Percentiles rank a stretch among this genome's conserved stretches.
These are phyloP conservation scores for Muscidifurax raptorellus DNA, from an alignment of 1,140 invertebrate genomes.

Conservation along the genomic window DNA sequence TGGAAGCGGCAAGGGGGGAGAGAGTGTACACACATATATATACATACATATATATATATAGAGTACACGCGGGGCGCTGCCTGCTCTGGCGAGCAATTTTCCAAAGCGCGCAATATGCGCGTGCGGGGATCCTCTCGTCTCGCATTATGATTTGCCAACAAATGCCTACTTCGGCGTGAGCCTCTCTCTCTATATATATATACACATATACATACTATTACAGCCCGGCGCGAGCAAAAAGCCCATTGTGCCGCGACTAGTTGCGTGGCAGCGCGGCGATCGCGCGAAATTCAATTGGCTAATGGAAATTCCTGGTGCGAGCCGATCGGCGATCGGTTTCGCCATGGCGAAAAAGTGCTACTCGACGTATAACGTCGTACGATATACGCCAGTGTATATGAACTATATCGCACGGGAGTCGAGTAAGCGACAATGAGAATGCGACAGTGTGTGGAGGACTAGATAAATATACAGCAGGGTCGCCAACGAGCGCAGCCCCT, in stretches of 20 bases:
- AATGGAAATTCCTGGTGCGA: conserved; percentile 35
- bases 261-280: background rate
- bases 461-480: conserved; percentile 12
- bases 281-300: conserved; percentile 36
- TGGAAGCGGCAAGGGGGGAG: background rate
- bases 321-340: background rate
- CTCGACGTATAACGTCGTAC: too few relatives aligned
- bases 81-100: conserved; percentile 30
- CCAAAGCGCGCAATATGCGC: conserved; percentile 37
- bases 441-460: background rate
- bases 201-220: too few relatives aligned
- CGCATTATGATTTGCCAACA: conserved; percentile 24
- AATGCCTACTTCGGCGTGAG: conserved; percentile 17
- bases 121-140: background rate
- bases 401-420: too few relatives aligned
- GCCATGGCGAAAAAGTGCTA: background rate
- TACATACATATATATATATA: too few relatives aligned
- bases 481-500: background rate
- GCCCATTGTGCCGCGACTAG: background rate
- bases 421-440: conserved; percentile 9
- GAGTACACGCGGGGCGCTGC: too few relatives aligned
- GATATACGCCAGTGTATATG: too few relatives aligned
- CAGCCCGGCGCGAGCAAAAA: background rate
- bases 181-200: too few relatives aligned
- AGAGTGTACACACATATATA: background rate